phyloP scores from a whole-genome alignment of 2,888 invertebrate species.

The Spisula subtruncata region DNA sequence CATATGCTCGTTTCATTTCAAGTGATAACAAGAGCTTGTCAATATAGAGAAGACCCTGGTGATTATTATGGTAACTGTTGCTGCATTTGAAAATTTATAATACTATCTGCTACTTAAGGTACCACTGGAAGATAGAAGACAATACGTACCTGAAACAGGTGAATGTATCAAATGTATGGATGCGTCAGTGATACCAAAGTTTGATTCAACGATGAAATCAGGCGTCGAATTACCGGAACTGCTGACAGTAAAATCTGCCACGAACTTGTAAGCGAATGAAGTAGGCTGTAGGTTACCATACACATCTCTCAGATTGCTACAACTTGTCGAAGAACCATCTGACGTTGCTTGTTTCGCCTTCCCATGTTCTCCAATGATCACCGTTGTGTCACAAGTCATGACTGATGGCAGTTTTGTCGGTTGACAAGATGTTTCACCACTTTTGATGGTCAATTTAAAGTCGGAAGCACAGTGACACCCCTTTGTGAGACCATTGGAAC shows the following conservation, averaged over 20 bases:
- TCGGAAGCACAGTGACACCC: slow-evolving; percentile 34
- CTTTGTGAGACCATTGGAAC: slow-evolving; percentile 22
- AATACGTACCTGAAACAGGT: slow-evolving; percentile 21
- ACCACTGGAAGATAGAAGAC: neutral
- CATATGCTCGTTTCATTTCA: too few relatives aligned
- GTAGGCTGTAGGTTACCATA: slow-evolving; percentile 45
- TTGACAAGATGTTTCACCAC: slow-evolving; percentile 46
- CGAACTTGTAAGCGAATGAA: slow-evolving; percentile 10
- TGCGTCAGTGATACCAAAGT: slow-evolving; percentile 40
- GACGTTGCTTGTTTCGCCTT: slow-evolving; percentile 14
- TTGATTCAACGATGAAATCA: slow-evolving; percentile 24
- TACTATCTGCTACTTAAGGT: too few relatives aligned
- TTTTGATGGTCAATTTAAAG: neutral
- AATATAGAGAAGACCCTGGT: too few relatives aligned
- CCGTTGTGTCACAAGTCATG: slow-evolving; percentile 26
- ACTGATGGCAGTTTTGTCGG: slow-evolving; percentile 24
- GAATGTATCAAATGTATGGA: neutral
- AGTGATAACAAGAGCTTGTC: too few relatives aligned
- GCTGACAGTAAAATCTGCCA: neutral
- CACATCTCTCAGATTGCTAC: slow-evolving; percentile 25
- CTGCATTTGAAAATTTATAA: too few relatives aligned
- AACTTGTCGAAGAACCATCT: neutral
- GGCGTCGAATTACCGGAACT: neutral
- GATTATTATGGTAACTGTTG: too few relatives aligned
- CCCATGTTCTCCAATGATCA: slow-evolving; percentile 15